Conservation (phyloP, 2,888 invertebrate species). For the Augochlorella aurata region DNA sequence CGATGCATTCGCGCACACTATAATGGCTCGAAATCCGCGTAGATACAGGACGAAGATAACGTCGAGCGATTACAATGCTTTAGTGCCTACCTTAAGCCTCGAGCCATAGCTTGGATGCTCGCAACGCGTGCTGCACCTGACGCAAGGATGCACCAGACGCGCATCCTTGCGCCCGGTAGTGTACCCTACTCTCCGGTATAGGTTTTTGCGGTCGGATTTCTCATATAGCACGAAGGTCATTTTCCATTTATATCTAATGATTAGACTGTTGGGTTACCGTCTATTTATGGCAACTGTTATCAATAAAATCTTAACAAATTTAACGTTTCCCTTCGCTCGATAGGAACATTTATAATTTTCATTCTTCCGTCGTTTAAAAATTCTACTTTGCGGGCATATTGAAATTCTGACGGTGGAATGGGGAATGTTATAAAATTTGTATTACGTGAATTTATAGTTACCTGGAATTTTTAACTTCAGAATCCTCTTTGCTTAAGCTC, state of each 20-base stretch:
- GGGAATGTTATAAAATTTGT: neutral
- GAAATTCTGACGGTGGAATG: neutral
- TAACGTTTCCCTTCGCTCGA: neutral
- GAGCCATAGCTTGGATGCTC: constrained; percentile 24
- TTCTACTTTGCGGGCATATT: neutral
- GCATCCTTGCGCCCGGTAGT: constrained; percentile 38
- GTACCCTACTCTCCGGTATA: constrained; percentile 31
- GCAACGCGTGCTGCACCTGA: constrained; percentile 43
- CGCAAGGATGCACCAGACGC: constrained; percentile 40
- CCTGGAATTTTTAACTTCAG: neutral
- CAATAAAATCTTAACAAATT: neutral
- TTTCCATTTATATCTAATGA: neutral
- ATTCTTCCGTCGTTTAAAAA: neutral
- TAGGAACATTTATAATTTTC: neutral
- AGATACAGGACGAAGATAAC: neutral
- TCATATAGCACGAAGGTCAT: neutral
- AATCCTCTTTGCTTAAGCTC: neutral
- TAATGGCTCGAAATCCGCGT: neutral
- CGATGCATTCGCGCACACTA: neutral
- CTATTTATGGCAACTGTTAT: neutral
- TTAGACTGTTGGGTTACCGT: neutral
- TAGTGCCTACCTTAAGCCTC: constrained; percentile 24
- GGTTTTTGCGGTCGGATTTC: constrained; percentile 48
- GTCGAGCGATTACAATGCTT: constrained; percentile 36
- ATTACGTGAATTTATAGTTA: neutral